phyloP scores from a whole-genome alignment of 1,140 invertebrate species.

The Ladona fulva region DNA sequence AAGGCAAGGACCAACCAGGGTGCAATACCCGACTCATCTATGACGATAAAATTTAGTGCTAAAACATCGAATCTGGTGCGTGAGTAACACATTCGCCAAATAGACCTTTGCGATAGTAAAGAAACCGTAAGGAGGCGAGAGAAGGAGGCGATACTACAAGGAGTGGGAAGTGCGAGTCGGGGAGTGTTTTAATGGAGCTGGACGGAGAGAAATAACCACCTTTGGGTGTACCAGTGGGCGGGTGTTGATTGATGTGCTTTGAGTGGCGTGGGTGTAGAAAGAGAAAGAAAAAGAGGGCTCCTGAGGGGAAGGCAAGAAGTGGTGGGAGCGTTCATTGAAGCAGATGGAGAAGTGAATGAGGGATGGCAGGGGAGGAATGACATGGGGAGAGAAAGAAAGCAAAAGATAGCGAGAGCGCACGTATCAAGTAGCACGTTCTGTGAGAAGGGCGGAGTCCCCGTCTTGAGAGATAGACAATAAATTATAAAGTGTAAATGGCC shows the following conservation, averaged over 20 bases:
- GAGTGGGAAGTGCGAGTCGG: too few relatives aligned
- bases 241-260: neutral
- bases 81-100: too few relatives aligned
- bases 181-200: neutral
- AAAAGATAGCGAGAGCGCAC: neutral
- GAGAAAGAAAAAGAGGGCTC: neutral
- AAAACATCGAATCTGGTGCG: too few relatives aligned
- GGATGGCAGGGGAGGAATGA: neutral
- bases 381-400: neutral
- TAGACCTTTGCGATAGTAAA: too few relatives aligned
- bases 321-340: neutral
- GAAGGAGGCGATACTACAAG: too few relatives aligned
- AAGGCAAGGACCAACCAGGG: too few relatives aligned
- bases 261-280: neutral
- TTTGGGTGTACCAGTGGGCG: neutral
- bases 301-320: neutral
- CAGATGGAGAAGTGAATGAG: neutral
- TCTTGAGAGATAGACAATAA: neutral
- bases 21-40: too few relatives aligned
- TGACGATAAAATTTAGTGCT: too few relatives aligned
- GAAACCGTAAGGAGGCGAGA: too few relatives aligned
- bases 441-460: neutral
- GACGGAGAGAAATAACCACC: neutral
- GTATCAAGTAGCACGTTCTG: neutral
- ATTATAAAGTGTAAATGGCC: neutral